These are phyloP conservation scores for Pithys albifrons DNA, from an alignment of 2,113 vertebrate genomes.

Conservation along the genomic window DNA sequence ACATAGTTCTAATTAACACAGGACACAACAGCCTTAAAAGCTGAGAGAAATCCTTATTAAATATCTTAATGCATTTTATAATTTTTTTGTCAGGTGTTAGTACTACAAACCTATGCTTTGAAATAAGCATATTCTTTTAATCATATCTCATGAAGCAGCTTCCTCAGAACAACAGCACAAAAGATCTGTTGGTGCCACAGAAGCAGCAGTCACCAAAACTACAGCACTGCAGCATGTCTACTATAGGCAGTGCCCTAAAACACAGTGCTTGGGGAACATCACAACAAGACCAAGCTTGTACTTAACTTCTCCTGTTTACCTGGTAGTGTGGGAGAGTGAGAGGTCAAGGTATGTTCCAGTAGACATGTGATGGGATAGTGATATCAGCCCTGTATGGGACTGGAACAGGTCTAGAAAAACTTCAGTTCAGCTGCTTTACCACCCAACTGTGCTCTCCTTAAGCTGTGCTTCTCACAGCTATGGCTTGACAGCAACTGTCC, in stretches of 20 bases:
- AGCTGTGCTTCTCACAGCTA: not conserved
- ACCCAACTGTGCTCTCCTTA: not conserved
- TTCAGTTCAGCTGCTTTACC: not conserved
- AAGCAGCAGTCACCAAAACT: not conserved
- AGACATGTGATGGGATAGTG: rapidly evolving
- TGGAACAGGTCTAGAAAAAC: not conserved
- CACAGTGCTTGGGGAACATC: not conserved
- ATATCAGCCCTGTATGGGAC: not conserved
- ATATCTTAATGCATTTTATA: not conserved
- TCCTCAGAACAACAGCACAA: not conserved
- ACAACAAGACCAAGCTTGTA: rapidly evolving
- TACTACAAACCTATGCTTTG: not conserved
- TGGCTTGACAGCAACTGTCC: not conserved
- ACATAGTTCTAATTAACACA: not conserved
- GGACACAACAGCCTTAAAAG: not conserved
- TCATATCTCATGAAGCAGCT: not conserved
- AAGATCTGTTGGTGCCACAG: not conserved
- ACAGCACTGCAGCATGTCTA: not conserved
- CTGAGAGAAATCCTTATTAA: not conserved
- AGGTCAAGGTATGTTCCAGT: not conserved
- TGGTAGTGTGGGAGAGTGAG: not conserved
- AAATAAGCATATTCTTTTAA: not conserved
- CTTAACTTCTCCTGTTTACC: not conserved
- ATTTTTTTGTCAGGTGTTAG: not conserved
- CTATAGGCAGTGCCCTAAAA: not conserved